Base-by-base conservation (phyloP, 2,888 invertebrate genomes). In the Drosophila koepferae region DNA sequence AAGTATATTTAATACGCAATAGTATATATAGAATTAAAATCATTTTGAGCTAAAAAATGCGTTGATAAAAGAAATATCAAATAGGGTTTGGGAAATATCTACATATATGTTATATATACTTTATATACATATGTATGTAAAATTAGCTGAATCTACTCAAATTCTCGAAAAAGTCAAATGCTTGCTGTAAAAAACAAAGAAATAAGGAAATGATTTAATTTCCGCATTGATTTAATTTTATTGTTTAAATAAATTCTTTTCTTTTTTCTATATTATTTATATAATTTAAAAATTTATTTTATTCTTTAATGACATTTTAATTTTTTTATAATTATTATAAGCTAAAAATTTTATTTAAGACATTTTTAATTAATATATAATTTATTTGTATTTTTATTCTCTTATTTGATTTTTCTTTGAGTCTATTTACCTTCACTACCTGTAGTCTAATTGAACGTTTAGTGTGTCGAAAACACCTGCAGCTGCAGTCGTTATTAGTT, bases 381-480 rank as follows among this genome's bases (percentile, higher is more conserved):
- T 14, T 16, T 14, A 16, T 48, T n/a, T 28, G 2, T 48, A 10
- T 9, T 16, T n/a, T 9, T 38, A 55, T 10, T 23, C 10, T 38
- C 5, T 3, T 28, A n/a, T 28, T 8, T 5, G 5, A 7, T 46
- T 2, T 10, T 31, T 23, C 5, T 23, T 8, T 1, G 10, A n/a
- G 48, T 31, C n/a, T 3, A 14, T 51, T 51, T 51, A 36, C 8
- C 34, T 51, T 36, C 6, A 14, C 18, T 51, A 18, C 8, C 18
- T 51, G 34, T 51, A 20, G 51, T 12, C 38, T 23, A 20, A 54
- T 38, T 38, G 36, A 7, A 9, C 31, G 44, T 12, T 16, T 0
- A 63, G 66, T 72, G 73, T 9, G 63, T 67, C 31, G 10, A 7
- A 66, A 73, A 14, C 40, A 41, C 4, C 38, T 49, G 58, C 18